phyloP scores from a whole-genome alignment of 2,797 vertebrate species.

The Danio kyathit region DNA sequence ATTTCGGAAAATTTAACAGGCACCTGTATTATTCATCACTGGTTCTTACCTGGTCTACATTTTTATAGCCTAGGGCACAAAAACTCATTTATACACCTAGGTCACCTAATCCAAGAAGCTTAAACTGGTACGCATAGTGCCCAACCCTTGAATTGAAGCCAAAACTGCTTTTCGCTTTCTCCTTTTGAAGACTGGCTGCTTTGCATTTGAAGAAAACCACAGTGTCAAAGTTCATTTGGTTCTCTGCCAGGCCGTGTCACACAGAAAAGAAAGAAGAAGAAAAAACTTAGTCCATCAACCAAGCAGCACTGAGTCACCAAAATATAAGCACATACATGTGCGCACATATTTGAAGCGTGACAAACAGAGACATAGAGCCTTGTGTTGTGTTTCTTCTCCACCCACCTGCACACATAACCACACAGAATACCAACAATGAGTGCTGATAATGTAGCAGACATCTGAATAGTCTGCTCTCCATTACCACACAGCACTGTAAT shows the following conservation, averaged over 20 bases:
- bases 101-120: slow-evolving; percentile 19
- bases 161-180: slow-evolving; percentile 10
- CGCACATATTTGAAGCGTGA: slow-evolving; percentile 78
- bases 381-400: slow-evolving; percentile 42
- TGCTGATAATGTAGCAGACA: slow-evolving; percentile 79
- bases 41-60: slow-evolving; percentile 12
- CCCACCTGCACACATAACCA: slow-evolving; percentile 78
- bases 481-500: slow-evolving; percentile 68
- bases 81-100: slow-evolving; percentile 25
- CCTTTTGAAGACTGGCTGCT: slow-evolving; percentile 49
- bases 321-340: slow-evolving; percentile 71
- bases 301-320: slow-evolving; percentile 69
- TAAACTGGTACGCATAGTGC: slow-evolving; percentile 22
- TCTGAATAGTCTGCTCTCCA: slow-evolving; percentile 74
- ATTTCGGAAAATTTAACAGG: slow-evolving; percentile 25
- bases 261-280: slow-evolving; percentile 57
- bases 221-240: slow-evolving; percentile 64
- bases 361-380: slow-evolving; percentile 74
- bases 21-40: slow-evolving; percentile 42
- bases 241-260: slow-evolving; percentile 69
- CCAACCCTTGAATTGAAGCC: slow-evolving; percentile 35
- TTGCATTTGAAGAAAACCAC: slow-evolving; percentile 58
- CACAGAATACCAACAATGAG: slow-evolving; percentile 72
- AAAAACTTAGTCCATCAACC: slow-evolving; percentile 79
- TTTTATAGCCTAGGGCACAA: slow-evolving; percentile 21